Evolutionary conservation across 2,113 vertebrate species (phyloP), one percentile per base, ranked within the genome.

Genomic region (Pelvicachromis taeniatus): DNA sequence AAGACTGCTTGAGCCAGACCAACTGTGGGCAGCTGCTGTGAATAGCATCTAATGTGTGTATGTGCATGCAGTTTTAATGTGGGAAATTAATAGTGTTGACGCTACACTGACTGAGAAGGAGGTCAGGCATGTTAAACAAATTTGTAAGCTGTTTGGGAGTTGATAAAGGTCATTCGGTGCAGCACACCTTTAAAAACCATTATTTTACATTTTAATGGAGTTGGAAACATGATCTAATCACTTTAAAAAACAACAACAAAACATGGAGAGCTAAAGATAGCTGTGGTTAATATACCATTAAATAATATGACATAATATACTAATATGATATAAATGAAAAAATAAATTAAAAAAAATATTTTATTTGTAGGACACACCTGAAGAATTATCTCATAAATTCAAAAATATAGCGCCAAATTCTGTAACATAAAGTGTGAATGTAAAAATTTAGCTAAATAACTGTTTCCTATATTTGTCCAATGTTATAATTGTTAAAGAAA

Each of bases 121-220:
- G 90, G 85, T 89, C 90, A 89, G 81, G 79, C 83, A 29, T 90
- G 83, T 85, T 86, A 83, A 91, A 84, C 63, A 35, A 70, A 17
- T 78, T 63, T 45, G 50, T 85, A 77, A 85, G 81, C 84, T 21
- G 12, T 48, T 81, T 59, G 33, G 26, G 40, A 85, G 65, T 45
- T 91, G 87, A 92, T 80, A 91, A 75, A 94, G 91, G 92, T 93
- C 88, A 91, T 78, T 58, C 19, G n/a, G 3, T 50, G n/a, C 35
- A 82, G 29, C 53, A 45, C 50, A 61, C 40, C 45, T 75, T 79
- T 26, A 23, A 83, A 91, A 90, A 56, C n/a, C 54, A 89, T 86
- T 53, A 54, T 83, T 87, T n/a, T 65, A 45, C 40, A 26, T 82
- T 79, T 33, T 16, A 56, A 56, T 31, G 65, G 6, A 54, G 23